phyloP scores from a whole-genome alignment of 1,140 invertebrate genomes.

The Subanguina moxae region DNA sequence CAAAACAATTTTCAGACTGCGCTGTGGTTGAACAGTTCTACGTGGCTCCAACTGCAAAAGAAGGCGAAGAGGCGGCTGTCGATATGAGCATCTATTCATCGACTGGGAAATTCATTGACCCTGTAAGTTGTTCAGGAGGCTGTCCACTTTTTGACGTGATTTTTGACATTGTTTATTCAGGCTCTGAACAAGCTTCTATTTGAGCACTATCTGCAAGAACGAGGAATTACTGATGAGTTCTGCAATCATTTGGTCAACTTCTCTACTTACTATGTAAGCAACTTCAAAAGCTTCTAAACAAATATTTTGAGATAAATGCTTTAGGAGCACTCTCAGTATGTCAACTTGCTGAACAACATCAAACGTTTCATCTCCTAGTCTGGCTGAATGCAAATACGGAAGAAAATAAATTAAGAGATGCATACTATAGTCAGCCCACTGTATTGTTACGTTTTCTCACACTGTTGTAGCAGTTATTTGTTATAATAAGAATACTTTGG shows the following conservation, averaged over 20 bases:
- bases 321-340: constrained; percentile 48
- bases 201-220: constrained; percentile 56
- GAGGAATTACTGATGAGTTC: constrained; percentile 51
- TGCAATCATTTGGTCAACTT: constrained; percentile 46
- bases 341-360: constrained; percentile 48
- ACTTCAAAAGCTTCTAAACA: too few species aligned
- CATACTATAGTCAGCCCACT: too few species aligned
- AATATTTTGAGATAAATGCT: too few species aligned
- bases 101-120: constrained; percentile 56
- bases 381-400: too few species aligned
- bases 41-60: constrained; percentile 48
- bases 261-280: constrained; percentile 43
- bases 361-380: constrained; percentile 39
- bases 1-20: constrained; percentile 38
- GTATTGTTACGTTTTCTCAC: too few species aligned
- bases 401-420: too few species aligned
- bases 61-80: constrained; percentile 41
- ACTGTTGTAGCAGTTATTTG: too few species aligned
- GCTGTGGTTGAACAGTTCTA: constrained; percentile 58
- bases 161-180: too few species aligned
- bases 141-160: too few species aligned
- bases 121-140: constrained; percentile 36
- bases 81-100: constrained; percentile 51
- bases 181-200: constrained; percentile 55
- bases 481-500: too few species aligned